Base-by-base conservation (phyloP, 2,113 vertebrate species). In the Heterotilapia buettikoferi region DNA sequence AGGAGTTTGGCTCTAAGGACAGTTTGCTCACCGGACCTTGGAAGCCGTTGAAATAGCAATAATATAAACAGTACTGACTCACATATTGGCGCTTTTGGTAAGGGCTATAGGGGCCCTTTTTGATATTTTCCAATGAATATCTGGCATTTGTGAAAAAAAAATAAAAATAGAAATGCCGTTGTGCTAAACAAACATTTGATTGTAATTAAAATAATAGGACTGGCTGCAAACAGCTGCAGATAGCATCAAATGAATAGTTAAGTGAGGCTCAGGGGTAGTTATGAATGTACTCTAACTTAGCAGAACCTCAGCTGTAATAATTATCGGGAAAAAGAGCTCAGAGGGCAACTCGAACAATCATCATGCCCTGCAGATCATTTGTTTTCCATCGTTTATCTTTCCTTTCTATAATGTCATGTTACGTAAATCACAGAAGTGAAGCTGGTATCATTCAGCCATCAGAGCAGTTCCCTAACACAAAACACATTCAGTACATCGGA, bases 311-410 rank as follows among this genome's bases (percentile, higher is more conserved):
- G 54, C 83, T 84, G 29, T 66, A 73, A 81, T 82, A 79, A 85
- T 45, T 47, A 85, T n/a, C n/a, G n/a, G 21, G 33, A 2, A 11
- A 81, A 85, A 85, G 9, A 53, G 13, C 76, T 90, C 66, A 86
- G 45, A 88, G 47, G 68, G 31, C 3, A 18, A 92, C 57, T 80
- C 18, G 76, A 53, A 81, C 56, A 83, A 80, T 87, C 84, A 89
- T 29, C 45, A 45, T 90, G 83, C 52, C 84, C 83, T 86, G 78
- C 84, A 90, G 79, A 89, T 84, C 54, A 59, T 88, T 86, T 90
- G 19, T 91, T 89, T 73, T 92, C 81, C 87, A 84, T 71, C 52
- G 54, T 80, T 90, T 91, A 88, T 90, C 87, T 73, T 90, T 89
- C 33, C 84, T 56, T 87, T 84, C 83, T 85, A 66, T 85, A 88